Base-by-base conservation (phyloP, 2,797 vertebrate species). In the Dryobates pubescens region DNA sequence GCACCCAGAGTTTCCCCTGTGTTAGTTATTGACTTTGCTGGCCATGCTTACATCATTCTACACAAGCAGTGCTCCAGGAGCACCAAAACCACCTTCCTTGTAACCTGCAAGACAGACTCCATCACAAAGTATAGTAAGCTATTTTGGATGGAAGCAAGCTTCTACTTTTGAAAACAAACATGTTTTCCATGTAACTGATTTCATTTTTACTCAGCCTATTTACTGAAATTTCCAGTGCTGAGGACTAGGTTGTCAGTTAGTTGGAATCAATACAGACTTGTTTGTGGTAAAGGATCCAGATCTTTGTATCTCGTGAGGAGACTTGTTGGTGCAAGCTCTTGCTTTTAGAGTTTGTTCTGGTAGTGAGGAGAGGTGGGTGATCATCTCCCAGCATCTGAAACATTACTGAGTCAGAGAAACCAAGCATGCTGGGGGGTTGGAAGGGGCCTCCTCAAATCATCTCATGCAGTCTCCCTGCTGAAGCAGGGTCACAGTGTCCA, bases 21-120 rank as follows among this genome's bases (percentile, higher is more conserved):
- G 41, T 43, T 6, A 51, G 56, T 82, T 72, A 3, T 29, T 86
- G 0, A 0, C 74, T 45, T 53, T 77, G 36, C 32, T 0, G 1
- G 30, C 62, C 0, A 2, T 34, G 24, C 41, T n/a, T 7, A 2
- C 19, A 17, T 10, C 26, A 1, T 73, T 69, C 53, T 14, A 14
- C 53, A 14, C 45, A 14, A 7, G 27, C 64, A 62, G 43, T 18
- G 43, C 65, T 77, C 70, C 29, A 30, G 54, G 45, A 78, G 34
- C 8, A 7, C 71, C 69, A 26, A 22, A 12, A 17, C 5, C 22
- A 45, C 51, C 30, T 24, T 24, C 71, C 32, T 4, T 23, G 34
- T 9, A 34, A 29, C 36, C 29, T 9, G 7, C 0, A 2, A 45
- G 36, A 10, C 5, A 26, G 29, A 17, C 17, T 8, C 6, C 32